Evolutionary conservation across 1,140 invertebrate genomes (phyloP), one percentile per base, ranked within the genome.

Genomic region (Bombus superbus): DNA sequence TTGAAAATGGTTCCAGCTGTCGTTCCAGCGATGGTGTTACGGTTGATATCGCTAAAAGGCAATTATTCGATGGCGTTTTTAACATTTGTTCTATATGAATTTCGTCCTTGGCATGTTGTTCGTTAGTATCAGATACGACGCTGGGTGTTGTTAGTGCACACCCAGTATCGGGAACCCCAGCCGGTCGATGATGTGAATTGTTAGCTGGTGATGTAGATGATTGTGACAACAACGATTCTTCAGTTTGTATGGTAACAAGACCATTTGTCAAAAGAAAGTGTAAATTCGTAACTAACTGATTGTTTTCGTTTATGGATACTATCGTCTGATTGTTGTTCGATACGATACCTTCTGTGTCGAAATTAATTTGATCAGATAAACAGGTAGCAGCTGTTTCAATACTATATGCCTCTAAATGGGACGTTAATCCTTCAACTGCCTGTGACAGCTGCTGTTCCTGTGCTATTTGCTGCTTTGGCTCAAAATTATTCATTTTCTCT

Each of bases 221-320:
- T 32, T 91, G 91, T 13, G 89, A 53, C 62, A 91, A 38, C 13
- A 92, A 44, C 1, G 88, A 42, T 18, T 93, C 93, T n/a, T 94
- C 92, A 0, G 92, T 86, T 88, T 93, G 93, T 28, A 94, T 92
- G 0, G 94, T 92, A 10, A 94, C 93, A 2, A 94, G 88, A 28
- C 93, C 93, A 73, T 93, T 92, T 0, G 92, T 89, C 5, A 94
- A 32, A 38, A 94, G 78, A 47, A 93, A 94, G 32, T 94, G 92
- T 8, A 94, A 81, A 90, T 94, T 94, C 9, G 93, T 92, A 0
- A 94, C 93, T 8, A 94, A 47, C 68, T 94, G 91, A 86, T 93
- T 94, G 28, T 89, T 92, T 38, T 94, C 94, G 28, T 91, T 93
- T 6, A 93, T 69, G 0, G 92, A 90, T 0, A 94, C 66, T 15